Base-by-base conservation (phyloP, 2,113 vertebrate genomes). In the Pituophis catenifer region DNA sequence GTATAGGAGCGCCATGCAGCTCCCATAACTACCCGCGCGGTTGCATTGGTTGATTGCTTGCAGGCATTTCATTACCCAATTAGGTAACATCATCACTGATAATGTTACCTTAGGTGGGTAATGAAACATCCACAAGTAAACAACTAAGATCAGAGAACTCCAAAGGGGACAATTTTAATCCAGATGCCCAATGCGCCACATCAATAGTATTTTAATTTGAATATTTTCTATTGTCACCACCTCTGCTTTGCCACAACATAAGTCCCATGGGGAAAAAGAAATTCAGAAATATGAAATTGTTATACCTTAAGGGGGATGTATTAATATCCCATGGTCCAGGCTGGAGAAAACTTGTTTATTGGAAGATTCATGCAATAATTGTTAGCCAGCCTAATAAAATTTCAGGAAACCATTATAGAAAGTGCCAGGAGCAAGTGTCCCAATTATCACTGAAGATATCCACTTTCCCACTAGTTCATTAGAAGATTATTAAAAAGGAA, bases 201-300 rank as follows among this genome's bases (percentile, higher is more conserved):
- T 81, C 19, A 38, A 81, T 38, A 38, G 6, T 7, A 21, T 81
- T 81, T 81, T 81, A 38, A 81, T 81, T 81, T 81, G n/a, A 81
- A 81, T 33, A 38, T 7, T 81, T 81, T 81, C 33, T 17, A 38
- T 81, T 38, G 70, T 81, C 70, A 81, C 19, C 70, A 81, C 33
- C 33, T 81, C 70, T 81, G 70, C n/a, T 81, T 38, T 81, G 33
- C 33, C 70, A 81, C 2, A 8, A 8, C 7, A 8, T 38, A 38
- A 8, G 33, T 38, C 33, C n/a, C 7, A 38, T 3, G 7, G 33
- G 70, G 17, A 17, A 0, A 0, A 0, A 0, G 2, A 1, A 70
- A 75, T 38, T 81, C 15, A 81, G 70, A 81, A 19, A 81, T 38
- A 19, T 81, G 38, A 81, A 8, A 38, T 8, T 38, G 7, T 75